Evolutionary conservation across 1,140 invertebrate genomes (phyloP).

Genomic region (Onthophagus taurus): DNA sequence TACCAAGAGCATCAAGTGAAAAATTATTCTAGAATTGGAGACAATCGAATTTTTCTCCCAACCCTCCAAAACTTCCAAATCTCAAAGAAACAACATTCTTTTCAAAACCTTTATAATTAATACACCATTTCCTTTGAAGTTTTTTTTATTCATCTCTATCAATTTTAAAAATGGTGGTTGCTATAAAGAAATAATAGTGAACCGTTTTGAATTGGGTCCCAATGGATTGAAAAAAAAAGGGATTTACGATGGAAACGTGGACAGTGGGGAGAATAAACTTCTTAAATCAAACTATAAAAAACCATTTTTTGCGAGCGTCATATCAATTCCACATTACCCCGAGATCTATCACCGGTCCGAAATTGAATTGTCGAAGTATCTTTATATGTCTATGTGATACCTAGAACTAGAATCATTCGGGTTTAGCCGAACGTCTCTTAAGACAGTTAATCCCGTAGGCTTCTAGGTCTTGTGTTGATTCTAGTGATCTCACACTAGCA

Average conservation of each 20-base stretch:
- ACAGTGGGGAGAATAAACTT: not conserved
- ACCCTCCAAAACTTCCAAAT: too few relatives aligned
- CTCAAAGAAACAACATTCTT: too few relatives aligned
- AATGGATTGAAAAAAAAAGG: not conserved
- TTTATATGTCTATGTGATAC: too few relatives aligned
- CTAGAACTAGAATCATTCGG: too few relatives aligned
- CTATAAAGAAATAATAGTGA: not conserved
- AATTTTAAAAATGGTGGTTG: slow-evolving; percentile 5
- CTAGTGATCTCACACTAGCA: too few relatives aligned
- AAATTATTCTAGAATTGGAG: not conserved
- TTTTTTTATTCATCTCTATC: too few relatives aligned
- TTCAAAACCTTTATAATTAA: too few relatives aligned
- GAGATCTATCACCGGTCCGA: slow-evolving; percentile 26
- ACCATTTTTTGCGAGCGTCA: slow-evolving; percentile 21
- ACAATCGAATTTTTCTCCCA: not conserved
- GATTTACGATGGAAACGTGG: too few relatives aligned
- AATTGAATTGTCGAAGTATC: slow-evolving; percentile 30
- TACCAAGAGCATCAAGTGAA: slow-evolving; percentile 10
- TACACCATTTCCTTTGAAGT: too few relatives aligned
- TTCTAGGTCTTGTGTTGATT: too few relatives aligned
- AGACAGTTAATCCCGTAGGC: too few relatives aligned
- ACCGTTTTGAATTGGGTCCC: not conserved
- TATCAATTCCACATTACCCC: slow-evolving; percentile 26
- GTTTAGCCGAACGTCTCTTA: too few relatives aligned
- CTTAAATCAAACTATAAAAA: slow-evolving; percentile 19